These are phyloP conservation scores for Ischnus inquisitorius DNA, from an alignment of 2,888 invertebrate genomes.

Conservation along the genomic window DNA sequence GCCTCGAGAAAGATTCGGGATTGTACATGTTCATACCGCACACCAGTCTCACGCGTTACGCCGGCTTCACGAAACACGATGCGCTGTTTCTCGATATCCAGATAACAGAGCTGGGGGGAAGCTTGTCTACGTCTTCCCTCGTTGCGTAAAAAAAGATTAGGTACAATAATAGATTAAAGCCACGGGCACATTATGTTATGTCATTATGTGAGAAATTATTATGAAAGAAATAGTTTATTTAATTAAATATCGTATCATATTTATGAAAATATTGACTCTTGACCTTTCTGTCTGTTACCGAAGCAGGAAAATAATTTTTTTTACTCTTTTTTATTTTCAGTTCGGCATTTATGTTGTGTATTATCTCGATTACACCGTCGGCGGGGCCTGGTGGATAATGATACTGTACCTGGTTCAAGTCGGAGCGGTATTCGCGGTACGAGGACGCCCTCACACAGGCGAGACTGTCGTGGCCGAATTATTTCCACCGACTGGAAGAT, in stretches of 20 bases:
- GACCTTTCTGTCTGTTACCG: conserved; percentile 1
- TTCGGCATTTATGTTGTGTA: conserved; percentile 93
- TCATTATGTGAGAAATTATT: neutral
- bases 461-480: conserved; percentile 90
- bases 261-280: too few species aligned
- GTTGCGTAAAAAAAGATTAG: conserved; percentile 39
- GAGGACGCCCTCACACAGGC: conserved; percentile 94
- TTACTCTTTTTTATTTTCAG: conserved; percentile 83
- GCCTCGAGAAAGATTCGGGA: conserved; percentile 76
- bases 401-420: conserved; percentile 92
- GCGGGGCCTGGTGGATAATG: conserved; percentile 95
- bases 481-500: conserved; percentile 86
- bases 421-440: conserved; percentile 94
- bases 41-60: conserved; percentile 87
- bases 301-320: conserved; percentile 33
- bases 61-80: conserved; percentile 87
- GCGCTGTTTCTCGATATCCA: conserved; percentile 88
- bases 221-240: too few species aligned
- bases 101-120: conserved; percentile 76
- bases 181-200: neutral
- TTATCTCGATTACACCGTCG: conserved; percentile 93
- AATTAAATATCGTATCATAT: too few species aligned
- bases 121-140: conserved; percentile 59
- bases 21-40: conserved; percentile 90
- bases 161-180: neutral